Evolutionary conservation across 2,888 invertebrate genomes (phyloP).

Genomic region (Cosmopolites sordidus): DNA sequence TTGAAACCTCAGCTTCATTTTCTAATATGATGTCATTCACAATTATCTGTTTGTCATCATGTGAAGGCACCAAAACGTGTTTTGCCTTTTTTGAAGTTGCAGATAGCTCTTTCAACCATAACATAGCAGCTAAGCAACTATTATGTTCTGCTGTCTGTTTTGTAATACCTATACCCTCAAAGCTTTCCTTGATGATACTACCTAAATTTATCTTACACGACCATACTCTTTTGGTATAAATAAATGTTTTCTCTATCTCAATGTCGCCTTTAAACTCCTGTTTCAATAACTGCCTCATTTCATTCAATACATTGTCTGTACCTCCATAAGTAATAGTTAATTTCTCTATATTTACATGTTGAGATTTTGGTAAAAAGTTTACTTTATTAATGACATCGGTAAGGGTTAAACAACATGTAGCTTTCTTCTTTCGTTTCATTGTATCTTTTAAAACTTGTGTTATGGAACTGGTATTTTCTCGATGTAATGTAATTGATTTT

Average conservation of each 20-base stretch:
- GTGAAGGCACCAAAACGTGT: too few species aligned
- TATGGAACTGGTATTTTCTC: neutral
- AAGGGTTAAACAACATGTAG: neutral
- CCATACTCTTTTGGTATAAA: constrained; percentile 4
- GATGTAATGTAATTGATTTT: neutral
- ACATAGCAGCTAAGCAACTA: constrained; percentile 10
- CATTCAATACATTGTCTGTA: neutral
- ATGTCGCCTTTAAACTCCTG: neutral
- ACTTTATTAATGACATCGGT: neutral
- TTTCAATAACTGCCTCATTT: constrained; percentile 5
- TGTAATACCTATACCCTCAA: constrained; percentile 9
- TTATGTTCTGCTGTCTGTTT: constrained; percentile 14
- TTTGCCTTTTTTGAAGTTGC: too few species aligned
- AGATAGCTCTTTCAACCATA: constrained; percentile 14
- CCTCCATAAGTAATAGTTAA: constrained; percentile 4
- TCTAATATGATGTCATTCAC: too few species aligned
- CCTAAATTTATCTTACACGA: constrained; percentile 3
- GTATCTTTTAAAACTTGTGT: neutral
- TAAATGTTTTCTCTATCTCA: neutral
- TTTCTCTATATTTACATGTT: neutral
- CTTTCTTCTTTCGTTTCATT: neutral
- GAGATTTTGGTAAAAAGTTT: neutral
- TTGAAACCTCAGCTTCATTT: too few species aligned
- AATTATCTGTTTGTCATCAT: too few species aligned
- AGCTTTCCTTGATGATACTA: neutral